Conservation (phyloP, 2,113 vertebrate species). For the Cephalopholis sonnerati region DNA sequence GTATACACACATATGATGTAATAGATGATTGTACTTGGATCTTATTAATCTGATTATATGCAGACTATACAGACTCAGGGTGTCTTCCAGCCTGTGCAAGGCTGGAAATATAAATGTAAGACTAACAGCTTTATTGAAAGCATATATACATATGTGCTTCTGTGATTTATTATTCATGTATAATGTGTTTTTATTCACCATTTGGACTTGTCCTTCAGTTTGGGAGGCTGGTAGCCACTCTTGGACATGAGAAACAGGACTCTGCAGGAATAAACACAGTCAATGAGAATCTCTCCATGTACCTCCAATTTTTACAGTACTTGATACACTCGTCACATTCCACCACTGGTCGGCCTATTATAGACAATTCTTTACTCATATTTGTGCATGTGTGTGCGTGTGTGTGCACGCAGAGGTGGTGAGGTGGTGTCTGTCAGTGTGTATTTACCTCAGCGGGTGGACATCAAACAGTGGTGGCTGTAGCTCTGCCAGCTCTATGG, state of each 20-base stretch:
- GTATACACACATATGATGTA: not conserved
- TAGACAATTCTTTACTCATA: no score
- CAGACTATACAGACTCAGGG: not conserved
- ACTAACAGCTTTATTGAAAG: not conserved
- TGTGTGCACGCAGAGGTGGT: not conserved
- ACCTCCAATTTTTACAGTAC: no score
- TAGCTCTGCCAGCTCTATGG: conserved; percentile 92
- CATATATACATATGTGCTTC: no score
- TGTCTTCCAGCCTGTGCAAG: not conserved
- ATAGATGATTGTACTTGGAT: not conserved
- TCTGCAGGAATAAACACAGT: conserved; percentile 68
- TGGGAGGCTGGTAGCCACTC: conserved; percentile 93
- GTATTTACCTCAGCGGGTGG: conserved; percentile 90
- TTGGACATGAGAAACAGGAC: conserved; percentile 95
- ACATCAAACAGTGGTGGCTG: conserved; percentile 92
- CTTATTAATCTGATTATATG: not conserved
- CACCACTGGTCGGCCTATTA: no score
- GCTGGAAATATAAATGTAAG: not conserved
- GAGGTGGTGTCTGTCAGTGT: not conserved
- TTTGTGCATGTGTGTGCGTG: not conserved
- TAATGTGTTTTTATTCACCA: conserved; percentile 81
- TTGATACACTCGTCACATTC: no score
- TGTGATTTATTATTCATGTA: not conserved
- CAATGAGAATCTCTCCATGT: not conserved
- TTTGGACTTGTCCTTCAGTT: conserved; percentile 91